Evolutionary conservation across 1,140 invertebrate genomes (phyloP).

Genomic region (Panagrolaimus sp.): DNA sequence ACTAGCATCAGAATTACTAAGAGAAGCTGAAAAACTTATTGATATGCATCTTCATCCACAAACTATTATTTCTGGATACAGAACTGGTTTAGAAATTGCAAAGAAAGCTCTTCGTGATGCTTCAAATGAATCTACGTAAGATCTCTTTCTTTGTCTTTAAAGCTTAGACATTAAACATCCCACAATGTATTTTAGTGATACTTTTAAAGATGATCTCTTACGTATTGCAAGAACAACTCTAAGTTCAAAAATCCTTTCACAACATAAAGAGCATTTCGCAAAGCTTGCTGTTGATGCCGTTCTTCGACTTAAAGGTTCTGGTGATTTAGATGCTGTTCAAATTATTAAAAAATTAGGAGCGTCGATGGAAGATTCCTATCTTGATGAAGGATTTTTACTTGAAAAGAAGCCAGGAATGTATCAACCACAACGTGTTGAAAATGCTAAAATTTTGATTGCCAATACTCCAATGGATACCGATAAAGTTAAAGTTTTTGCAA

Average conservation of each 20-base stretch:
- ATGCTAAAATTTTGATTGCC: conserved; percentile 92
- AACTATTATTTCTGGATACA: conserved; percentile 91
- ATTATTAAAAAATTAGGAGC: conserved; percentile 93
- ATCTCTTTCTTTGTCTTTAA: too few species aligned
- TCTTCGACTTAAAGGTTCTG: conserved; percentile 84
- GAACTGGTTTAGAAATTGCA: conserved; percentile 76
- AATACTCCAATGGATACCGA: conserved; percentile 99
- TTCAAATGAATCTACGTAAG: conserved; percentile 71
- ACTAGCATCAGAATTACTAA: conserved; percentile 84
- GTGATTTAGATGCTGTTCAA: conserved; percentile 90
- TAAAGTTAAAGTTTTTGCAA: conserved; percentile 85
- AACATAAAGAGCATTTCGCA: conserved; percentile 93
- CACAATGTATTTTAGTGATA: conserved; percentile 65
- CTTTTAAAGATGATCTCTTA: conserved; percentile 79
- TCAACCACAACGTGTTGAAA: conserved; percentile 83
- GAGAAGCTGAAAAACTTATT: conserved; percentile 88
- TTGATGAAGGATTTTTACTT: conserved; percentile 94
- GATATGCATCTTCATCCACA: conserved; percentile 94
- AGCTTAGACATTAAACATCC: too few species aligned
- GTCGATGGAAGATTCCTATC: conserved; percentile 83
- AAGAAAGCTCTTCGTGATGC: conserved; percentile 72
- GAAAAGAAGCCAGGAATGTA: conserved; percentile 87
- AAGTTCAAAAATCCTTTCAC: conserved; percentile 93
- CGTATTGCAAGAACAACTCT: conserved; percentile 96
- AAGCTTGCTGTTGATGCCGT: conserved; percentile 91